Evolutionary conservation across 2,797 vertebrate species (phyloP).

Genomic region (Synanceia verrucosa): DNA sequence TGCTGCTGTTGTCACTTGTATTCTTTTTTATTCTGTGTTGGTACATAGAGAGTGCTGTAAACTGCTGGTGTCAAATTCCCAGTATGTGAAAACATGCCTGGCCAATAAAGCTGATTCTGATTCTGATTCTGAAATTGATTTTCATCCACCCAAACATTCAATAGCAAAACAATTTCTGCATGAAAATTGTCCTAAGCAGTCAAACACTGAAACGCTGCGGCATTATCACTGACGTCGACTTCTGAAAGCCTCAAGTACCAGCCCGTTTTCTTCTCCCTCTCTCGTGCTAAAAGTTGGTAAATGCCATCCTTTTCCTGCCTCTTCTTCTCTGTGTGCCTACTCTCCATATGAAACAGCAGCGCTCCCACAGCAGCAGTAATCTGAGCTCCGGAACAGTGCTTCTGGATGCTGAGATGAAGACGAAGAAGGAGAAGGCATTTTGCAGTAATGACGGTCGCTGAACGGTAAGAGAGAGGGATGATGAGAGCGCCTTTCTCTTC

Average conservation of each 20-base stretch:
- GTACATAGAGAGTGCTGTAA: no score
- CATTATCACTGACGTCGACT: background rate
- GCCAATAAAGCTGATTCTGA: no score
- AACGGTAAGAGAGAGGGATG: conserved; percentile 48
- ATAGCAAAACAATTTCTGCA: background rate
- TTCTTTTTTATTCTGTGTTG: no score
- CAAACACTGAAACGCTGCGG: background rate
- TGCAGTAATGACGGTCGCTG: conserved; percentile 62
- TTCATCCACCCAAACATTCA: no score
- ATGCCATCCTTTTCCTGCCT: conserved; percentile 1
- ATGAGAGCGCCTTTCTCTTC: conserved; percentile 62
- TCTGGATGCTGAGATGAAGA: conserved; percentile 30
- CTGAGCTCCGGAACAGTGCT: conserved; percentile 37
- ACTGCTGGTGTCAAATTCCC: no score
- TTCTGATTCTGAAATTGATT: no score
- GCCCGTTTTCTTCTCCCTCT: background rate
- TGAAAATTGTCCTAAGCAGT: background rate
- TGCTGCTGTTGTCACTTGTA: no score
- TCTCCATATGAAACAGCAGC: conserved; percentile 44
- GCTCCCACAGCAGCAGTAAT: conserved; percentile 39
- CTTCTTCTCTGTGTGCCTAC: background rate
- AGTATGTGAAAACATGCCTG: no score
- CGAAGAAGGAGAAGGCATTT: conserved; percentile 36
- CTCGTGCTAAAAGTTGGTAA: conserved; percentile 28
- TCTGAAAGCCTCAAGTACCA: background rate